Percentiles rank a stretch among this genome's conserved stretches.
Evolutionary conservation across 2,888 invertebrate species (phyloP).

Genomic region (Drymonia ruficornis): DNA sequence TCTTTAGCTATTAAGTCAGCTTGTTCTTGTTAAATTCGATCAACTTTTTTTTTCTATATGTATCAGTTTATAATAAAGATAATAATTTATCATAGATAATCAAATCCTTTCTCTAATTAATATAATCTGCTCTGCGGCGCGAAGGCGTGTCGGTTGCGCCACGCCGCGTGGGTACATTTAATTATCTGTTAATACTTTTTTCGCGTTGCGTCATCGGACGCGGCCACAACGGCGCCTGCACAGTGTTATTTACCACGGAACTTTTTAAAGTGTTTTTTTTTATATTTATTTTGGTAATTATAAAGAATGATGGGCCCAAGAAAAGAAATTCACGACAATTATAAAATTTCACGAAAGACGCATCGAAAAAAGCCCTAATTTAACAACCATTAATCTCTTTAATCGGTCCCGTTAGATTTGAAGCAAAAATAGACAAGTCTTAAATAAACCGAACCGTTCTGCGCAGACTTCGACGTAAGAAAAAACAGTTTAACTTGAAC

Average conservation of each 20-base stretch:
- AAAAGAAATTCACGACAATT: neutral
- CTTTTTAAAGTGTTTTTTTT: constrained; percentile 38
- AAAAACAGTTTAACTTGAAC: constrained; percentile 4
- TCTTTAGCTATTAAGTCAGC: no score
- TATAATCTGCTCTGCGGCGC: constrained; percentile 54
- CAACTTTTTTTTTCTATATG: neutral
- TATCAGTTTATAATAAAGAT: constrained; percentile 19
- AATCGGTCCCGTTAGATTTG: constrained; percentile 5
- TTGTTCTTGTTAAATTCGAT: no score
- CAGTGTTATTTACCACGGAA: constrained; percentile 35
- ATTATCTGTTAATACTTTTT: constrained; percentile 78
- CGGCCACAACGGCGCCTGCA: constrained; percentile 45
- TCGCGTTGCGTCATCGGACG: constrained; percentile 67
- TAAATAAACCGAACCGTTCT: constrained; percentile 6
- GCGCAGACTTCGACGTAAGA: neutral
- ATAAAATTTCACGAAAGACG: constrained; percentile 3
- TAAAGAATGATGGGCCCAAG: constrained; percentile 1
- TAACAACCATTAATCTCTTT: constrained; percentile 5
- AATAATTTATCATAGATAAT: constrained; percentile 30
- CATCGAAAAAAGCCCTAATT: constrained; percentile 1
- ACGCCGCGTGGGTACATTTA: constrained; percentile 79
- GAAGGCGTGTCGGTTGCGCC: constrained; percentile 76
- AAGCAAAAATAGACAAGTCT: constrained; percentile 1
- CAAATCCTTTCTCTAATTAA: constrained; percentile 71
- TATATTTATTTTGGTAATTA: constrained; percentile 32